These are phyloP conservation scores for Drosophila mauritiana DNA, from an alignment of 1,140 invertebrate species.

Conservation along the genomic window DNA sequence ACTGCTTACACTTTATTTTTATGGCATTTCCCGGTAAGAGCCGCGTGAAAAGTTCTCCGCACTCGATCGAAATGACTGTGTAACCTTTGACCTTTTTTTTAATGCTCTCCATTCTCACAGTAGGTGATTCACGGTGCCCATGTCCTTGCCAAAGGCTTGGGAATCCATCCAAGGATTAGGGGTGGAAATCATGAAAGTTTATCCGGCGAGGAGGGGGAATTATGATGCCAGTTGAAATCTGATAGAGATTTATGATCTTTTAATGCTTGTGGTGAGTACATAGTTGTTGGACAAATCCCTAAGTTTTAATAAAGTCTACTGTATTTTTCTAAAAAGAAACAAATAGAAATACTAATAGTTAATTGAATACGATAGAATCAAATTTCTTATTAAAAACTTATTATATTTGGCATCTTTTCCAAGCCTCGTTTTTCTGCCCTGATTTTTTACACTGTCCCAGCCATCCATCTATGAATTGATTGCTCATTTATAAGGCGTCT, in stretches of 20 bases:
- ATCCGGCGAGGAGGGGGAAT: slow-evolving; percentile 5
- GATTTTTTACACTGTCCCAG: slow-evolving; percentile 52
- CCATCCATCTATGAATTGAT: slow-evolving; percentile 50
- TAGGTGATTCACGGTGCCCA: not conserved
- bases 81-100: slow-evolving; percentile 47
- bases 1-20: slow-evolving; percentile 63
- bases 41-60: slow-evolving; percentile 73
- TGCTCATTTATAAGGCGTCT: slow-evolving; percentile 55
- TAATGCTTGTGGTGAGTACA: slow-evolving; percentile 24
- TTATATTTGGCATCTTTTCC: not conserved
- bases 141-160: slow-evolving; percentile 27
- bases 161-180: slow-evolving; percentile 24
- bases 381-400: too few species aligned
- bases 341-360: not conserved
- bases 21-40: slow-evolving; percentile 69
- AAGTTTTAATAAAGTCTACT: not conserved
- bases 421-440: slow-evolving; percentile 32
- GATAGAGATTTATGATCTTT: slow-evolving; percentile 38
- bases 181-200: slow-evolving; percentile 27
- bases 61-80: slow-evolving; percentile 42
- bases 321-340: not conserved
- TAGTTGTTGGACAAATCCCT: not conserved
- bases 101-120: slow-evolving; percentile 34
- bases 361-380: too few species aligned
- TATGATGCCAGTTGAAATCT: slow-evolving; percentile 15